Evolutionary conservation across 1,140 invertebrate species (phyloP).

Genomic region (Trachymyrmex septentrionalis): DNA sequence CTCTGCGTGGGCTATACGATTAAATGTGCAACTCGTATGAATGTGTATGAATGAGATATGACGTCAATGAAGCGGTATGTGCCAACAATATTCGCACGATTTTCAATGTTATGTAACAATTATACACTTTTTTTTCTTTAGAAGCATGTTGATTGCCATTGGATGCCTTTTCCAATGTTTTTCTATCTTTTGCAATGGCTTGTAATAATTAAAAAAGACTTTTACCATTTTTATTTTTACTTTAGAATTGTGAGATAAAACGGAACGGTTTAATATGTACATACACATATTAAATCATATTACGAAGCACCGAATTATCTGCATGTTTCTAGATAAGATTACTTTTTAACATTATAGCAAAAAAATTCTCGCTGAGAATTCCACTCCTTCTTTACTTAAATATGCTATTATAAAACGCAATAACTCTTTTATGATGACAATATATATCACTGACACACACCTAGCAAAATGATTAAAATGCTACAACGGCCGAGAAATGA

Average conservation of each 20-base stretch:
- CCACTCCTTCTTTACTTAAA: background rate
- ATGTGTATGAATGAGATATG: conserved; percentile 20
- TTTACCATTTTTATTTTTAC: background rate
- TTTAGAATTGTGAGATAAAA: background rate
- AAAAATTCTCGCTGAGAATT: conserved; percentile 17
- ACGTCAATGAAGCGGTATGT: conserved; percentile 33
- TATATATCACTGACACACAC: conserved; percentile 1
- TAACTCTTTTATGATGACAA: background rate
- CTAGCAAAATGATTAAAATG: conserved; percentile 30
- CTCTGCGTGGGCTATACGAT: background rate
- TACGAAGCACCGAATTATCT: background rate
- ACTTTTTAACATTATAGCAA: background rate
- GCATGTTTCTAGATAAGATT: background rate
- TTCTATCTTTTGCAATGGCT: background rate
- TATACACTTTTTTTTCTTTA: background rate
- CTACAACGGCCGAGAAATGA: background rate
- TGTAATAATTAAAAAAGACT: background rate
- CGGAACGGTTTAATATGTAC: too few relatives aligned
- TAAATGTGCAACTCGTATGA: background rate
- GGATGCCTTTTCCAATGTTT: background rate
- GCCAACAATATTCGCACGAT: background rate
- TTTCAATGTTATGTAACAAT: conserved; percentile 28
- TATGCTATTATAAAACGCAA: background rate
- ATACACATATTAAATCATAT: background rate
- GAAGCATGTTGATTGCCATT: background rate